Conservation (phyloP, 2,797 vertebrate genomes). For the Phyllotis vaccarum region DNA sequence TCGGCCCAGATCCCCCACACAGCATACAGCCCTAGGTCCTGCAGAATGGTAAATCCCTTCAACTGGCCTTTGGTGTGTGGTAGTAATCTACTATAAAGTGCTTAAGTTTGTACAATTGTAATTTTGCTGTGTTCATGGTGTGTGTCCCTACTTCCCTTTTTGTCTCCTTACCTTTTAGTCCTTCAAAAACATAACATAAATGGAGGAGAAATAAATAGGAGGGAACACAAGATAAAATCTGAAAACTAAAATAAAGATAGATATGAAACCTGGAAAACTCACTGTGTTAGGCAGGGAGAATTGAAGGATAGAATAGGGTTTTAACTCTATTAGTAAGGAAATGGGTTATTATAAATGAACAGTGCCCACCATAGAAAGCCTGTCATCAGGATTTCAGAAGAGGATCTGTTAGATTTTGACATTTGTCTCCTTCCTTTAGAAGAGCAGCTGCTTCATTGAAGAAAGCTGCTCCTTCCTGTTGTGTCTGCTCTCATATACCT, state of each 20-base stretch:
- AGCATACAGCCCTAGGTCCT: constrained; percentile 85
- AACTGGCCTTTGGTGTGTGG: constrained; percentile 89
- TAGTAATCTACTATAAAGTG: constrained; percentile 94
- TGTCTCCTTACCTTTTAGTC: constrained; percentile 80
- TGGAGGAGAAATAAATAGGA: not conserved
- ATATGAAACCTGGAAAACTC: not conserved
- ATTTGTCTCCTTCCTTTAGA: not conserved
- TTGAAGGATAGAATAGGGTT: not conserved
- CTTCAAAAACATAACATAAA: not conserved
- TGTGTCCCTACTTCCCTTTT: constrained; percentile 55
- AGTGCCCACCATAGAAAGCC: not conserved
- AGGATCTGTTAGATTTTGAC: not conserved
- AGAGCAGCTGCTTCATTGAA: not conserved
- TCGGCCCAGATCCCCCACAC: constrained; percentile 62
- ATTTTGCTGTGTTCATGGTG: constrained; percentile 89
- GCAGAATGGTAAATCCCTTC: constrained; percentile 88
- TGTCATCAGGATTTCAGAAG: not conserved
- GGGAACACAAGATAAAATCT: not conserved
- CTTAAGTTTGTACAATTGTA: constrained; percentile 90
- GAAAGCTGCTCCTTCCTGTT: not conserved
- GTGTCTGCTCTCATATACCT: not conserved
- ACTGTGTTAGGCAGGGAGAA: not conserved
- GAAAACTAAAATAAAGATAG: constrained; percentile 18
- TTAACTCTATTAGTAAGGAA: not conserved
- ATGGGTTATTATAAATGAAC: not conserved